Conservation (phyloP, 1,140 invertebrate species). For the Eumaeus atala region DNA sequence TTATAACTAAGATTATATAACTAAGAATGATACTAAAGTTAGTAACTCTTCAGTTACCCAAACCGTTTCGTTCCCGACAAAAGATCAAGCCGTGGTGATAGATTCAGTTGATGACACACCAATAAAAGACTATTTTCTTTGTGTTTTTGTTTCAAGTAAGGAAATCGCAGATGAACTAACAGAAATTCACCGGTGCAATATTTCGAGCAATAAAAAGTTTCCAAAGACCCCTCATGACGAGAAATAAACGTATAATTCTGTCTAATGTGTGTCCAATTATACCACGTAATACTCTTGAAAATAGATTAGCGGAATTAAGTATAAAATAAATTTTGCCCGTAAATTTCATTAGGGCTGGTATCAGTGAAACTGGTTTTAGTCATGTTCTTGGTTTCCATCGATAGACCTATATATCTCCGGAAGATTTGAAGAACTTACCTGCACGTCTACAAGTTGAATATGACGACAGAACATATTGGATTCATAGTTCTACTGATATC, state of each 20-base stretch:
- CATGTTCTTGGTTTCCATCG: too few relatives aligned
- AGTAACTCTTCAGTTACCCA: not conserved
- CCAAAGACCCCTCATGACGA: too few relatives aligned
- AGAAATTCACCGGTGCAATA: not conserved
- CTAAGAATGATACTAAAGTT: not conserved
- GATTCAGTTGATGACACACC: too few relatives aligned
- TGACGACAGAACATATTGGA: slow-evolving; percentile 20
- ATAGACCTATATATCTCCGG: too few relatives aligned
- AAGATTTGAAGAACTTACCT: too few relatives aligned
- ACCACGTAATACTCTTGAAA: not conserved
- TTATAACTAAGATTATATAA: too few relatives aligned
- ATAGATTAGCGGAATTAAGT: not conserved
- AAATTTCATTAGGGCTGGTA: too few relatives aligned
- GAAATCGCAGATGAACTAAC: not conserved
- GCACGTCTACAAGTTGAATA: slow-evolving; percentile 9
- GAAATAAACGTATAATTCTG: too few relatives aligned
- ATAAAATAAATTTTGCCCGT: not conserved
- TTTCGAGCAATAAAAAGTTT: too few relatives aligned
- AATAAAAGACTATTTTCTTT: too few relatives aligned
- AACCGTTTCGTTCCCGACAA: not conserved
- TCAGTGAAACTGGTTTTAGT: too few relatives aligned
- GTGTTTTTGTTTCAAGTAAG: too few relatives aligned
- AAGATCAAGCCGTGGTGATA: not conserved
- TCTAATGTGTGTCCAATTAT: slow-evolving; percentile 18
- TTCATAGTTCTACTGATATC: slow-evolving; percentile 18